Percentiles rank a stretch among this genome's conserved stretches.
These are phyloP conservation scores for Aphelocoma californica DNA, from an alignment of 2,797 vertebrate genomes.

Conservation along the genomic window DNA sequence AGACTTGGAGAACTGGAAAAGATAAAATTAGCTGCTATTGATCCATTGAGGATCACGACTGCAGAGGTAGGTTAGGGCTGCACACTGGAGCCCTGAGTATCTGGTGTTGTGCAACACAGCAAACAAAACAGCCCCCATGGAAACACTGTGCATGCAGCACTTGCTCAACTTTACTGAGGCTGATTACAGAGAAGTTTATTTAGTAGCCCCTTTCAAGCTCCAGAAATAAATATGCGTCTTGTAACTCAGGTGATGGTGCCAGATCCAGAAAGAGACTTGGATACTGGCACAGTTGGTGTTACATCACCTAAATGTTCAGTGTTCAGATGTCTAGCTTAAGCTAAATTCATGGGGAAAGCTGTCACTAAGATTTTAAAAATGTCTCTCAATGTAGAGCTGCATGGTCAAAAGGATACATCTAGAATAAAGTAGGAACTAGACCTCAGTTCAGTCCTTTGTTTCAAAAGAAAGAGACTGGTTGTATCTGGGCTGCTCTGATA, in stretches of 20 bases:
- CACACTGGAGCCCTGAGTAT: not conserved
- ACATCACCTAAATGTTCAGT: not conserved
- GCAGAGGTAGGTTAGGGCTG: not conserved
- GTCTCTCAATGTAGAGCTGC: not conserved
- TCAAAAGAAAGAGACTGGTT: not conserved
- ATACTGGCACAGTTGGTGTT: not conserved
- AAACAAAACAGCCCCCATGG: not conserved
- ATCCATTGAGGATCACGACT: not conserved
- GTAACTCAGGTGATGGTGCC: not conserved
- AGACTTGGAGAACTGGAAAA: not conserved
- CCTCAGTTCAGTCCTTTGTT: not conserved
- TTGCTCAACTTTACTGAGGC: not conserved
- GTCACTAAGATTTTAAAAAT: not conserved
- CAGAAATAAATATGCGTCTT: not conserved
- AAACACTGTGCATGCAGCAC: not conserved
- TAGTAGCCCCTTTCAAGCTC: not conserved
- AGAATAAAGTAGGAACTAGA: not conserved
- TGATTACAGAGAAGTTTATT: not conserved
- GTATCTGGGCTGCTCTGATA: not conserved
- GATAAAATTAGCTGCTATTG: constrained; percentile 22
- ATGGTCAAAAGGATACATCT: not conserved
- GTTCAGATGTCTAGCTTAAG: not conserved
- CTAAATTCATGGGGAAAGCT: not conserved
- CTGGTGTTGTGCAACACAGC: not conserved
- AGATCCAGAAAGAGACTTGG: not conserved